Evolutionary conservation across 2,888 invertebrate species (phyloP), one percentile per base, ranked within the genome.

Genomic region (Thecocarcelia acutangulata): DNA sequence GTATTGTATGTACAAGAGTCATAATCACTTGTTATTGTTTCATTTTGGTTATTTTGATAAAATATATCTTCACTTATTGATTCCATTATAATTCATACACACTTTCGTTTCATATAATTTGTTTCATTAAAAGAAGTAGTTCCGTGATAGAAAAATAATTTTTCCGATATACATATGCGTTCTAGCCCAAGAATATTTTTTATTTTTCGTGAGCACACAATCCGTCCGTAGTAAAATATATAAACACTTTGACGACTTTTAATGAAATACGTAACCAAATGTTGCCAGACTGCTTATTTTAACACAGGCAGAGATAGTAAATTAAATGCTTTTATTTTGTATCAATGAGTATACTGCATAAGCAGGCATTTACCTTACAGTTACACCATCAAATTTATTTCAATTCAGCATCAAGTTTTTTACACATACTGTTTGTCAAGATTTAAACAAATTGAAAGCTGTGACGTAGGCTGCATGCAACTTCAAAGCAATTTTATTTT

Each of bases 21-120:
- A 40, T 73, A 81, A 37, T 77, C 77, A 70, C 69, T 73, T 69
- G 81, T 74, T 76, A 69, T 52, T 54, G 46, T 66, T 64, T 64
- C 52, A 52, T 64, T 74, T 21, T 42, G 19, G 66, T 72, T 80
- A 50, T 78, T 33, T 56, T 73, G 64, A 78, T 66, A 70, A 46
- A 59, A 70, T 50, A 82, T 74, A 40, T 82, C 44, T 52, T 64
- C 64, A 82, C 82, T 78, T 48, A 74, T 61, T 33, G 64, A 69
- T 82, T 82, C 82, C 82, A 82, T 82, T 48, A 21, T 46, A 66
- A 40, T 50, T 72, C 33, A 5, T 11, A 54, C 56, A 33, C 61
- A 73, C 64, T 56, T 59, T 19, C 40, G 48, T 52, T 44, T 44
- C 46, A n/a, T 24, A 21, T 33, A 40, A n/a, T 37, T 8, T 33